phyloP scores from a whole-genome alignment of 1,140 invertebrate species.

The Macrosteles quadrilineatus region DNA sequence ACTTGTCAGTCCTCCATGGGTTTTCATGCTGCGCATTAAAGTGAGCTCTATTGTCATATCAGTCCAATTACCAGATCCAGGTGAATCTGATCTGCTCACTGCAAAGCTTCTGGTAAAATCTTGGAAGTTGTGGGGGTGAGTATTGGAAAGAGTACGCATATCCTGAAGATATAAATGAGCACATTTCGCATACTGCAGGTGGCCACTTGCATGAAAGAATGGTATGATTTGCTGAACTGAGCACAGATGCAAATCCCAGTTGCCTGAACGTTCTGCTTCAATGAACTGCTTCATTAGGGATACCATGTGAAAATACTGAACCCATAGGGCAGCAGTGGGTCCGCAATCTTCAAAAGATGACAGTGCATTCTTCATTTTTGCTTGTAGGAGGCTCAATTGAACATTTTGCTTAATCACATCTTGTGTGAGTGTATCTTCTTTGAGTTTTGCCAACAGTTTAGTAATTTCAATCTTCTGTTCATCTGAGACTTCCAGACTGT shows the following conservation, averaged over 20 bases:
- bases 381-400: neutral
- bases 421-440: neutral
- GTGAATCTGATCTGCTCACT: neutral
- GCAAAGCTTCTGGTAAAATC: neutral
- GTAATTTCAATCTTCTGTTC: slow-evolving; percentile 45
- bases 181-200: slow-evolving; percentile 26
- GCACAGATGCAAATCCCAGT: slow-evolving; percentile 47
- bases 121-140: neutral
- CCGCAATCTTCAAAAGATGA: neutral
- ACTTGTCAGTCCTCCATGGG: neutral
- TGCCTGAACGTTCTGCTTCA: too few relatives aligned
- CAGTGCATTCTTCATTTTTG: neutral
- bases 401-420: neutral
- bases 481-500: slow-evolving; percentile 34
- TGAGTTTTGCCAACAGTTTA: slow-evolving; percentile 1
- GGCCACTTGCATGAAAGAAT: slow-evolving; percentile 50
- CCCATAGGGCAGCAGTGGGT: too few relatives aligned
- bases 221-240: slow-evolving; percentile 49
- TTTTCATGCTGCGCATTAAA: neutral
- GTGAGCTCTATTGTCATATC: neutral
- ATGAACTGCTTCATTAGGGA: slow-evolving; percentile 47
- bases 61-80: neutral
- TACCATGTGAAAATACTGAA: slow-evolving; percentile 49
- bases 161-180: slow-evolving; percentile 34
- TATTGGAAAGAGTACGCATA: neutral